Evolutionary conservation across 2,113 vertebrate species (phyloP), one percentile per base, ranked within the genome.

Genomic region (Ctenomys sociabilis): DNA sequence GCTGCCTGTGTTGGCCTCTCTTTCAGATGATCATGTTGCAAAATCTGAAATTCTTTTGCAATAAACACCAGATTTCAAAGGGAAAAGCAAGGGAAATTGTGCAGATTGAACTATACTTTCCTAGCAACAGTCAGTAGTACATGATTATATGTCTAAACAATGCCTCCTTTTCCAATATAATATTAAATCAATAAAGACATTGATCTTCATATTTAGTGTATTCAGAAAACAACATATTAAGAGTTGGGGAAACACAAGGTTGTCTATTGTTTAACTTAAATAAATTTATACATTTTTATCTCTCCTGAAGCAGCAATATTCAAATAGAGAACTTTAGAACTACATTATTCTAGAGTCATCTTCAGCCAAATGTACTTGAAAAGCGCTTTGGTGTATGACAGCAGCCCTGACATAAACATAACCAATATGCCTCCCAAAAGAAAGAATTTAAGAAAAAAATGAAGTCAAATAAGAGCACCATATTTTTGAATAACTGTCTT

Each of bases 61-160:
- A 91, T 96, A 97, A 97, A 97, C 90, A 97, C 93, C 96, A 96
- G 93, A 96, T 96, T 97, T 97, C 95, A 95, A 93, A 96, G 77
- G 84, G 68, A 97, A 97, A 97, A 88, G 93, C 90, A 75, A 88
- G 81, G 80, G 43, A 93, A 94, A 96, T 66, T 78, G 80, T 95
- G 64, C 84, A 96, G 90, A 97, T 95, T 94, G 87, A 94, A 75
- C 91, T 94, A 94, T 57, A 91, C 87, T 97, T 96, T 96, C 96
- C 95, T 77, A 96, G 63, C 91, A 96, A 78, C 90, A 75, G 83
- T 94, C 54, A 96, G 88, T 82, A 95, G 80, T 85, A 84, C 68
- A 82, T 90, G 85, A 92, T n/a, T 68, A n/a, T 93, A 13, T 91
- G 75, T 92, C 86, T 85, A 95, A 97, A 97, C 89, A 97, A 78